Conservation (phyloP, 1,140 invertebrate species). For the Lepidotrigona ventralis region DNA sequence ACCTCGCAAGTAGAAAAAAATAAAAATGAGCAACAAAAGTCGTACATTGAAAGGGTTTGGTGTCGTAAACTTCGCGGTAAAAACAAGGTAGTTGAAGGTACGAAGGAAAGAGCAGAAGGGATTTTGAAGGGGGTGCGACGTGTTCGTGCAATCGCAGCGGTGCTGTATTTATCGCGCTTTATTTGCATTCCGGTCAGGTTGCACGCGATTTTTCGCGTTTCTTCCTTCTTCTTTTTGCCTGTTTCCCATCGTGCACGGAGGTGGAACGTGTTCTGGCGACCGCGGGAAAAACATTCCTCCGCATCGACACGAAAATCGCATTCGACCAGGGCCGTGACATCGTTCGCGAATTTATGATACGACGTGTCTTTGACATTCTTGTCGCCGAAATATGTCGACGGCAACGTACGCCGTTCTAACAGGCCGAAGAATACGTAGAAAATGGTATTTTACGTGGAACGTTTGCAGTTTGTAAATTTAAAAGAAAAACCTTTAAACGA, state of each 20-base stretch:
- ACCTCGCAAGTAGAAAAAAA: no score
- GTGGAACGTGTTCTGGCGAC: conserved; percentile 3
- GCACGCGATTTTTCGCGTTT: conserved; percentile 59
- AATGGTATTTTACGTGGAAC: not conserved
- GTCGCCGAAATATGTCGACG: conserved; percentile 23
- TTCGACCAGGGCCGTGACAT: conserved; percentile 3
- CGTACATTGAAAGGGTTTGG: not conserved
- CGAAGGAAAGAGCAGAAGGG: not conserved
- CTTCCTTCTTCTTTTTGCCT: conserved; percentile 15
- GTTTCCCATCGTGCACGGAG: not conserved
- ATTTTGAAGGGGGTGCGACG: conserved; percentile 3
- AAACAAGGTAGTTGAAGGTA: not conserved
- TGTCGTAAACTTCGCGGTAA: not conserved
- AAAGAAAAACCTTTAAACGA: not conserved
- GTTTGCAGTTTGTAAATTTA: not conserved
- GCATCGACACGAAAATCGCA: conserved; percentile 40
- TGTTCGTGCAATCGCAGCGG: conserved; percentile 48
- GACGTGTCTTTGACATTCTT: conserved; percentile 14
- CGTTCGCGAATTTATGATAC: conserved; percentile 28
- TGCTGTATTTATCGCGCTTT: conserved; percentile 63
- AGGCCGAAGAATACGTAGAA: not conserved
- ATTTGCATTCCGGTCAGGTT: conserved; percentile 63
- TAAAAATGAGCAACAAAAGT: not conserved
- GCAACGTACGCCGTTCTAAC: no score
- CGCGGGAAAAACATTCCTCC: conserved; percentile 22